Evolutionary conservation across 2,888 invertebrate genomes (phyloP).

Genomic region (Hyalella azteca): DNA sequence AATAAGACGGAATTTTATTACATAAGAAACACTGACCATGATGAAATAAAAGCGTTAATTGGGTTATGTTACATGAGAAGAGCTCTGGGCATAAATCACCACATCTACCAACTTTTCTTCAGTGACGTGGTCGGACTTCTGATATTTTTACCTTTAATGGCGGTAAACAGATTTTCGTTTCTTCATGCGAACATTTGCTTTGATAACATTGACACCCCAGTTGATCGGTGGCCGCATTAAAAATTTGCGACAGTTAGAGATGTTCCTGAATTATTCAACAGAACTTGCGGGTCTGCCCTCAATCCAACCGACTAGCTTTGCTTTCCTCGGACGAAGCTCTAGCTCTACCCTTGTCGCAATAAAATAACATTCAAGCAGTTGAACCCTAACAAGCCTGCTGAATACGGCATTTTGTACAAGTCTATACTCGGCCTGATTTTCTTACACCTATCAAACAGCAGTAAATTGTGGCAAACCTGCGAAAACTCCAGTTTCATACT

Average conservation of each 20-base stretch:
- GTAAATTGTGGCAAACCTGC: not conserved
- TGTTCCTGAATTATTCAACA: not conserved
- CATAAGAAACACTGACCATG: too few species aligned
- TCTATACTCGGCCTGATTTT: not conserved
- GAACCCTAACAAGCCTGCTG: not conserved
- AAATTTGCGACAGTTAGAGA: not conserved
- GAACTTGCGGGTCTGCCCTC: not conserved
- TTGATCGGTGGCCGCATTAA: not conserved
- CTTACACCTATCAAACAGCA: not conserved
- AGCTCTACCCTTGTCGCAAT: not conserved
- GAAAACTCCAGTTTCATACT: not conserved
- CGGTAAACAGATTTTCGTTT: not conserved
- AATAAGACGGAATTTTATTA: too few species aligned
- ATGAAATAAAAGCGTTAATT: not conserved
- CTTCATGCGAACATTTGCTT: not conserved
- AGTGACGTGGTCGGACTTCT: not conserved
- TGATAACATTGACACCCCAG: not conserved
- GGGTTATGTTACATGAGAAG: not conserved
- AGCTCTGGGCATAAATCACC: not conserved
- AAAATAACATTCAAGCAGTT: not conserved
- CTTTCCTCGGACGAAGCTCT: not conserved
- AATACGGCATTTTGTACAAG: not conserved
- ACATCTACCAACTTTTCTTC: not conserved
- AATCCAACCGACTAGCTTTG: not conserved
- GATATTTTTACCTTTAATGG: not conserved